Evolutionary conservation across 2,113 vertebrate species (phyloP), one percentile per base, ranked within the genome.

Genomic region (Egretta garzetta): DNA sequence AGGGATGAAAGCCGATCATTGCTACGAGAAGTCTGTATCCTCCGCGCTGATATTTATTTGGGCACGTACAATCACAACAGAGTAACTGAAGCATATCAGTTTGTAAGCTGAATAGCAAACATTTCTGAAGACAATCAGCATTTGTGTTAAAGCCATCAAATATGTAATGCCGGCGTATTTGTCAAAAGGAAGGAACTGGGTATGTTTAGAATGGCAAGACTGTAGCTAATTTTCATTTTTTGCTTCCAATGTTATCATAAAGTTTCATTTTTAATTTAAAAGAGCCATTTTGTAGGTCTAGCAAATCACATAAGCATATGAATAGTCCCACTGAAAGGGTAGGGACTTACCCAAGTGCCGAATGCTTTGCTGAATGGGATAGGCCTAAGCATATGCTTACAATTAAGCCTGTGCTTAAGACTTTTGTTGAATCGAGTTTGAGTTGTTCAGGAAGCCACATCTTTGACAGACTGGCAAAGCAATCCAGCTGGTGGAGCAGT

Each of bases 321-420:
- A 97, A 94, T 92, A 82, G 66, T 75, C 67, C 80, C 76, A 32
- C 60, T 94, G 92, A 91, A 97, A 95, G 79, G 50, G 45, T 8
- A 68, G 64, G 80, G 89, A 59, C 81, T 84, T 85, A 87, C 41
- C 64, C 79, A 49, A 88, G 56, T 66, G 85, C 94, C 0, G 5
- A 76, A 86, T 91, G 89, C 86, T 96, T 90, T 96, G 74, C 91
- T 96, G 91, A 80, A 76, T 88, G 73, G 86, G 71, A 49, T 76
- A 83, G 93, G 41, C 67, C 87, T 88, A 67, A 96, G 96, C 94
- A 97, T 95, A 93, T 96, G 97, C 96, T 97, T 92, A 95, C 88
- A 94, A 95, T 97, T 97, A 96, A 94, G 87, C 76, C 62, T 21
- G 22, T 93, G 88, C 95, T 94, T 93, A 96, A 87, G 77, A 77